Base-by-base conservation (phyloP, 2,797 vertebrate genomes). In the Paratrypauchen microcephalus region DNA sequence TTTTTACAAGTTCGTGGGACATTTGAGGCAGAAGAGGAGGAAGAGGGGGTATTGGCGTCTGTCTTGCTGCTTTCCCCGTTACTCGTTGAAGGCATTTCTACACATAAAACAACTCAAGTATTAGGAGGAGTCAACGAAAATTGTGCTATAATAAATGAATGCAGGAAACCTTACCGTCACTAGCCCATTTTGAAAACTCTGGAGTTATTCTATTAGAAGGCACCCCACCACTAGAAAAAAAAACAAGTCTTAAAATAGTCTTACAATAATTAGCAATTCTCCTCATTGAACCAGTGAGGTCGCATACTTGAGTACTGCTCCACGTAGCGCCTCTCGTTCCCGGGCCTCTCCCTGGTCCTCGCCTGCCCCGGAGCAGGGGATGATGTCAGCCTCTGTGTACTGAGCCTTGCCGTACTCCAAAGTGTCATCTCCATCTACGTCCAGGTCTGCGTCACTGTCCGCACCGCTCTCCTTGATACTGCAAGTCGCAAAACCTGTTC, bases 41-140 rank as follows among this genome's bases (percentile, higher is more conserved):
- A 91, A 23, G 85, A 92, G 7, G 96, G 95, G 82, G 96, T 94
- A 91, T 95, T 94, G 76, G 95, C 92, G 78, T 99, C 97, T 70
- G 95, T 95, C 89, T 98, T 99, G 94, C 95, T 97, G 93, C 95
- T 93, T 85, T 99, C 97, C 0, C 97, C 96, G 2, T 98, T 99
- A 95, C 97, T 99, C 30, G 97, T 99, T 60, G 97, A 99, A 54
- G 97, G 97, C 97, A 99, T 98, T 92, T 99, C 97, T 99, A 89
- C 28, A 70, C 0, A 75, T 18, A 48, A 28, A 7, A 48, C 4
- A 30, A 65, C 5, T 2, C 24, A 28, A 18, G 45, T 65, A 11
- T 65, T 5, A n/a, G 18, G 5, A 11, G 13, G 13, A 11, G 3
- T 16, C 5, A 62, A 41, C 61, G 24, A 12, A 45, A 45, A 7